Evolutionary conservation across 92 coral and sea anemone species (phyloP), one percentile per base, ranked within the genome.

Genomic region (Isaurus tuberculatus): DNA sequence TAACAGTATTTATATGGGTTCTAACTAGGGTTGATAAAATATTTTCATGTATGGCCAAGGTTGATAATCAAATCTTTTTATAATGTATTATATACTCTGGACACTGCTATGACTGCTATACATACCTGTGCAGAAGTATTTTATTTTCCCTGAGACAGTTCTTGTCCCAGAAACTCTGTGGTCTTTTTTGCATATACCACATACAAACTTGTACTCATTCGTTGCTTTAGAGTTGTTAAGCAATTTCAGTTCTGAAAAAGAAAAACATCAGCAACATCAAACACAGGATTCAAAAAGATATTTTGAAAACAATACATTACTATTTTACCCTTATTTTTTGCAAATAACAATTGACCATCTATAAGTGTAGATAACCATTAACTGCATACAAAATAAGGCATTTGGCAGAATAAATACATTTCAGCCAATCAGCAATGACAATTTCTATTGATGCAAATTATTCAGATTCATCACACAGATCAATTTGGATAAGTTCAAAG

Each of bases 271-370:
- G 61, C 61, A 51, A 51, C 20, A 51, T 51, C 58, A 51, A 44
- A 44, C 51, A 44, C 51, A 44, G 51, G 51, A 44, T 44, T 44
- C 51, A 44, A 44, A 44, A 44, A 44, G 4, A 40, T 4, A 40
- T 40, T 44, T n/a, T 36, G 60, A 51, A 3, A 51, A 51, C 60
- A 51, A 51, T 51, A 51, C 60, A 51, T 51, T 51, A 51, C 60
- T 51, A 51, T 51, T 51, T 51, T 51, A 51, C 60, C 60, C 60
- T 51, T 51, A 51, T 51, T 51, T 51, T 51, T 51, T 51, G 60
- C 60, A 51, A 51, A 51, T 51, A 51, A 51, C 60, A 51, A 20
- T 51, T 48, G 46, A 40, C 46, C 46, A 40, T 40, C 46, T 40
- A 40, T 44, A 2, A 44, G 51, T 44, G 51, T 44, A 44, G 51